Base-by-base conservation (phyloP, 1,140 invertebrate species). In the Hyposmocoma kahamanoa region DNA sequence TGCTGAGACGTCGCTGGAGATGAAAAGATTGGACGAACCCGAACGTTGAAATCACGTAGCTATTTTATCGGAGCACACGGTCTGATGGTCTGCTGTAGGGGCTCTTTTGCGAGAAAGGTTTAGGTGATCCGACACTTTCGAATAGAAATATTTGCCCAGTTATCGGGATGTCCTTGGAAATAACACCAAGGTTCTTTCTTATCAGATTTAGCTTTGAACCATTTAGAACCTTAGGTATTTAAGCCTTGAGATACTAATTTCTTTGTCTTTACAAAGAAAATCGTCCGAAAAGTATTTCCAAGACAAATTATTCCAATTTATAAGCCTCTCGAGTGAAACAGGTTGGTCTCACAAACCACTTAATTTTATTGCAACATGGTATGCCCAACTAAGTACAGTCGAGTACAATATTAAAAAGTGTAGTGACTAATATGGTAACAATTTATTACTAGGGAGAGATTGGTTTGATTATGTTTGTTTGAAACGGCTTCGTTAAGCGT, bases 1-100 rank as follows among this genome's bases (percentile, higher is more conserved):
- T 64, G 53, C 54, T 47, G 54, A 39, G 57, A 62, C 59, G 63
- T 56, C 70, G 50, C 50, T 46, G 46, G 48, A 72, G 63, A 74
- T 75, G 74, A 74, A 82, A 73, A 79, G 73, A 80, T 81, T 71
- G 68, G 52, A 62, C 53, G 59, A 70, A 70, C 65, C 62, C 63
- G 69, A 54, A 66, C 62, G 63, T 57, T 58, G 58, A 68, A 67
- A 77, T 77, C 80, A 80, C 76, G 80, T 79, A 62, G 61, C 62
- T 62, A 69, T 79, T 82, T 80, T 80, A 82, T 80, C 61, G 74
- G 42, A 42, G 43, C 60, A 51, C 34, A 52, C 34, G 28, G 53
- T 50, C 59, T 57, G 54, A 69, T 59, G 57, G 56, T 36, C 47
- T 19, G 32, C 26, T 47, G 22, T 38, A 15, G 19, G 41, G 55